Percentiles rank a stretch among this genome's conserved stretches.
These are phyloP conservation scores for Rhynchonycteris naso DNA, from an alignment of 2,797 vertebrate species.

Conservation along the genomic window DNA sequence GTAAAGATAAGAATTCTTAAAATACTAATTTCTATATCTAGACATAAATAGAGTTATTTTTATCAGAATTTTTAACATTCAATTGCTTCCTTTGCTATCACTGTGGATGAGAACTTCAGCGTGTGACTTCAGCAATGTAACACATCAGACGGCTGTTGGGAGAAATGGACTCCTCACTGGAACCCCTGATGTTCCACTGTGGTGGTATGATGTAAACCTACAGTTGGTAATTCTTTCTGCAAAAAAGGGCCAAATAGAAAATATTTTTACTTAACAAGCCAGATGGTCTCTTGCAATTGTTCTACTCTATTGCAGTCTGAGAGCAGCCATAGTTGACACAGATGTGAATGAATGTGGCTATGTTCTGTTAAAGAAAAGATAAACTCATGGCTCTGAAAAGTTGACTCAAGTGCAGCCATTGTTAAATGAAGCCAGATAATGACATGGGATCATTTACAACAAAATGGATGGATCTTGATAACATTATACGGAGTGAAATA, in stretches of 20 bases:
- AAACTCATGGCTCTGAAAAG: background rate
- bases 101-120: background rate
- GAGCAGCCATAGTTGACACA: background rate
- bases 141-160: background rate
- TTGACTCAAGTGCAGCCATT: background rate
- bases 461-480: too few relatives aligned
- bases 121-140: background rate
- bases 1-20: background rate
- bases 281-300: background rate
- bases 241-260: background rate
- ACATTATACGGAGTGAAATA: too few relatives aligned
- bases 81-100: background rate
- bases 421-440: background rate
- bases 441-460: too few relatives aligned
- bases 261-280: background rate
- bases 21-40: background rate
- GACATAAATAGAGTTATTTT: background rate
- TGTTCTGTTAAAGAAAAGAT: background rate
- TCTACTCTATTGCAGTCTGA: rapidly evolving
- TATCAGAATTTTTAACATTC: background rate
- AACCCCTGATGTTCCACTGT: background rate
- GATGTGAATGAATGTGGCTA: background rate
- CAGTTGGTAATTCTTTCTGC: background rate
- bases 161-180: background rate
- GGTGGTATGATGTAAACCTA: background rate